These are phyloP conservation scores for Acanthosoma haemorrhoidale DNA, from an alignment of 2,888 invertebrate species.

Conservation along the genomic window DNA sequence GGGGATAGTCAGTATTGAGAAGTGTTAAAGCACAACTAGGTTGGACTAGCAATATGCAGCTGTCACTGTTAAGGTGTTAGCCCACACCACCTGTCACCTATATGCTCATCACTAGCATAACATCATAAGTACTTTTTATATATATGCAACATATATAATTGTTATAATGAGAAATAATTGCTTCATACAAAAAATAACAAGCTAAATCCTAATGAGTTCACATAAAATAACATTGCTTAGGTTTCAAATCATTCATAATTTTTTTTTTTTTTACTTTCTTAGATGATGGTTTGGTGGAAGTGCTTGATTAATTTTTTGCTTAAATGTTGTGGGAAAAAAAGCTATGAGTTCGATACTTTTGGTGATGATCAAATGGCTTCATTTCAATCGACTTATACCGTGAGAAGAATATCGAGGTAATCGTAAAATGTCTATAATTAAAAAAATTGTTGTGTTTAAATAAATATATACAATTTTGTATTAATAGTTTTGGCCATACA, in stretches of 20 bases:
- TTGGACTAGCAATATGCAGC: no score
- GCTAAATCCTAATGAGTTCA: no score
- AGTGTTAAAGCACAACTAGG: not conserved
- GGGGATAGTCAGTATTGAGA: not conserved
- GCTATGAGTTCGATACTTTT: not conserved
- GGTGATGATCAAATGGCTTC: not conserved
- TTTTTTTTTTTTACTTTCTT: no score
- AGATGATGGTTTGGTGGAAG: not conserved
- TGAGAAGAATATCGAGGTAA: constrained; percentile 32
- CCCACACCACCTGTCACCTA: no score
- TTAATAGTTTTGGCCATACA: constrained; percentile 35
- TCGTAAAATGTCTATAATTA: not conserved
- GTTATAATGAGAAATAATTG: no score
- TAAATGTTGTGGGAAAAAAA: constrained; percentile 3
- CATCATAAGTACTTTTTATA: no score
- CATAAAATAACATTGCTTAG: no score
- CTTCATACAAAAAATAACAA: no score
- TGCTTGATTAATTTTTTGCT: not conserved
- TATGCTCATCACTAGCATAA: no score
- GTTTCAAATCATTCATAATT: no score
- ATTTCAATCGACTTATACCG: constrained; percentile 22
- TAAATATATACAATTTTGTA: not conserved
- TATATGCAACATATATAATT: no score
- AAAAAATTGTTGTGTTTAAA: not conserved
- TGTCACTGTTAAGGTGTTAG: not conserved